Evolutionary conservation across 2,888 invertebrate species (phyloP).

Genomic region (Dicyrtoma fusca): DNA sequence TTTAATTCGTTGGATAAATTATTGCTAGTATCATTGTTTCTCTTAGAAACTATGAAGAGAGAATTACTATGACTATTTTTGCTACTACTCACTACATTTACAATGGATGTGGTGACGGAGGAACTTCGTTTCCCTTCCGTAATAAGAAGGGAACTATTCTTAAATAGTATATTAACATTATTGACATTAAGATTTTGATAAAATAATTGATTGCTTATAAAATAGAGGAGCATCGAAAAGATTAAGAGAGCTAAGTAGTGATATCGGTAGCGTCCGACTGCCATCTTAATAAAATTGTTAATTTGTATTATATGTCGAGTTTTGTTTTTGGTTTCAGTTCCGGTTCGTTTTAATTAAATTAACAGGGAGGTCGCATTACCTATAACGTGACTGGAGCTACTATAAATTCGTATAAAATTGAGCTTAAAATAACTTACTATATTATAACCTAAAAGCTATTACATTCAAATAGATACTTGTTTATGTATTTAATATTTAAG

Average conservation of each 20-base stretch:
- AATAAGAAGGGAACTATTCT: conserved; percentile 10
- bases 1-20: no score
- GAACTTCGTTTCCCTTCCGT: neutral
- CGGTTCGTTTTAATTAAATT: no score
- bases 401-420: no score
- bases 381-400: no score
- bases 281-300: conserved; percentile 1
- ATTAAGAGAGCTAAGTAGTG: conserved; percentile 24
- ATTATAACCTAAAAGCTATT: no score
- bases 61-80: no score
- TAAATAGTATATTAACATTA: neutral
- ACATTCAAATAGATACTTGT: no score
- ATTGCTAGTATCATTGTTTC: no score
- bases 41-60: no score
- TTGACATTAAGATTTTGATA: conserved; percentile 1
- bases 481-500: no score
- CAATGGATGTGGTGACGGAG: neutral
- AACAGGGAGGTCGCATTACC: no score
- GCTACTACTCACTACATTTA: neutral
- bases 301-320: neutral
- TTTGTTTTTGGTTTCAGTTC: neutral
- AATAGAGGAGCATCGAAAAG: conserved; percentile 11
- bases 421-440: no score
- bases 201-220: conserved; percentile 25
- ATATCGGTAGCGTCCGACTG: conserved; percentile 2